These are phyloP conservation scores for Selene dorsalis DNA, from an alignment of 2,797 vertebrate genomes.

Conservation along the genomic window DNA sequence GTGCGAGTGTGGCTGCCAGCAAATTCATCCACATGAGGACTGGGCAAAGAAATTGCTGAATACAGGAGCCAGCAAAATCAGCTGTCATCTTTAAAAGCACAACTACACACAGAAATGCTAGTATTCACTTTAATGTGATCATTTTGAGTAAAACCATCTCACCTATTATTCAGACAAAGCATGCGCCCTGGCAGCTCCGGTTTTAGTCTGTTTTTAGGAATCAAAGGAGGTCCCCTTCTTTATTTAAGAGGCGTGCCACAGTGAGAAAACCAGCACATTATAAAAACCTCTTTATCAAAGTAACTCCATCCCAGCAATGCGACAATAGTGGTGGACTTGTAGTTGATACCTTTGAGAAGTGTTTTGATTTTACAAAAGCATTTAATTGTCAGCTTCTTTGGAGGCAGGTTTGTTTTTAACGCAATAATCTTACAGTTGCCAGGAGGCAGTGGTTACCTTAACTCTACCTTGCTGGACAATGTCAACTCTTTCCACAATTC, in stretches of 20 bases:
- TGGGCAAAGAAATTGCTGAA: slow-evolving; percentile 35
- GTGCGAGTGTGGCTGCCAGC: slow-evolving; percentile 51
- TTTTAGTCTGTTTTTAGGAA: neutral
- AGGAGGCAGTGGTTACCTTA: neutral
- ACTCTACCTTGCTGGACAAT: slow-evolving; percentile 8
- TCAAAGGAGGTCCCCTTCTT: neutral
- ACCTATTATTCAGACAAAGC: neutral
- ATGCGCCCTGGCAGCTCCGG: neutral
- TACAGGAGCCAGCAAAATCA: slow-evolving; percentile 26
- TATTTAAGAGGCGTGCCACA: neutral
- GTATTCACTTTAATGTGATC: neutral
- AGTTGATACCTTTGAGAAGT: too few relatives aligned
- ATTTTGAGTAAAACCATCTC: neutral
- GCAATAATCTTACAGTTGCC: slow-evolving; percentile 27
- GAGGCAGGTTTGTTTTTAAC: neutral
- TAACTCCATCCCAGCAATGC: neutral
- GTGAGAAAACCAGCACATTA: neutral
- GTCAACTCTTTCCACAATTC: slow-evolving; percentile 38
- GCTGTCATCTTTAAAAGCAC: slow-evolving; percentile 8
- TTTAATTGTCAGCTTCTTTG: neutral
- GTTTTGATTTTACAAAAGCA: too few relatives aligned
- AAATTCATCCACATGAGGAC: slow-evolving; percentile 39
- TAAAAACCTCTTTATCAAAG: slow-evolving; percentile 3
- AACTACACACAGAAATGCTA: neutral
- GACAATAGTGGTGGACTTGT: neutral